These are phyloP conservation scores for Acromyrmex heyeri DNA, from an alignment of 1,140 invertebrate genomes.

Conservation along the genomic window DNA sequence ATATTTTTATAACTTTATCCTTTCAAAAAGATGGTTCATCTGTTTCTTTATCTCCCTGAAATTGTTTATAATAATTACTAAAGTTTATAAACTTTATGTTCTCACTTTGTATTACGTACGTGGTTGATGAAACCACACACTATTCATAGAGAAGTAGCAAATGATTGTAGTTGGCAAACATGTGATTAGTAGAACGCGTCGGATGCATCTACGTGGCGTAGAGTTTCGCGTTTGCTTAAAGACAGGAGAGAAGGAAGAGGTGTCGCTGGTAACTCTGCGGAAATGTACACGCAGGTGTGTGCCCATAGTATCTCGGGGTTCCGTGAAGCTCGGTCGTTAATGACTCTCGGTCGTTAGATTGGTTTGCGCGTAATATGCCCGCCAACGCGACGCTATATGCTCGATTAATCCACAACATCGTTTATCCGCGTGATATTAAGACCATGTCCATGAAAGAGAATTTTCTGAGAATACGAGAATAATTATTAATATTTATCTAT, in stretches of 20 bases:
- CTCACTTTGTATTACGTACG: background rate
- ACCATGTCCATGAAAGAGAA: slow-evolving; percentile 1
- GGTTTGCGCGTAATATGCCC: slow-evolving; percentile 72
- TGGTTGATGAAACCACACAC: background rate
- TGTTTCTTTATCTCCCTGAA: background rate
- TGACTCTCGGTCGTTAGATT: slow-evolving; percentile 75
- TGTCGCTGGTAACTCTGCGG: slow-evolving; percentile 48
- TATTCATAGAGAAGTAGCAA: slow-evolving; percentile 37
- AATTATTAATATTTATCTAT: slow-evolving; percentile 3
- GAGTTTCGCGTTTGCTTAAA: slow-evolving; percentile 66
- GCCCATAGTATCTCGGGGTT: slow-evolving; percentile 49
- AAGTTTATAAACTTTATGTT: background rate
- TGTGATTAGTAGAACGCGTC: slow-evolving; percentile 67
- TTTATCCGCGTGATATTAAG: slow-evolving; percentile 56
- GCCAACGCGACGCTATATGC: slow-evolving; percentile 62
- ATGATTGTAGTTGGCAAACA: slow-evolving; percentile 56
- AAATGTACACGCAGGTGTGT: slow-evolving; percentile 72
- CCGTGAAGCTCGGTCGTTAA: slow-evolving; percentile 69
- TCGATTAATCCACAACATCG: slow-evolving; percentile 67
- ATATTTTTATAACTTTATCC: background rate
- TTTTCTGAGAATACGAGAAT: slow-evolving; percentile 7
- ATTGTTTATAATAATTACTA: background rate
- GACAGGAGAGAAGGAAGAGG: slow-evolving; percentile 53
- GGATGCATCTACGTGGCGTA: slow-evolving; percentile 23
- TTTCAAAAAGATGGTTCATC: background rate